Evolutionary conservation across 2,797 vertebrate genomes (phyloP).

Genomic region (Lithobates pipiens): DNA sequence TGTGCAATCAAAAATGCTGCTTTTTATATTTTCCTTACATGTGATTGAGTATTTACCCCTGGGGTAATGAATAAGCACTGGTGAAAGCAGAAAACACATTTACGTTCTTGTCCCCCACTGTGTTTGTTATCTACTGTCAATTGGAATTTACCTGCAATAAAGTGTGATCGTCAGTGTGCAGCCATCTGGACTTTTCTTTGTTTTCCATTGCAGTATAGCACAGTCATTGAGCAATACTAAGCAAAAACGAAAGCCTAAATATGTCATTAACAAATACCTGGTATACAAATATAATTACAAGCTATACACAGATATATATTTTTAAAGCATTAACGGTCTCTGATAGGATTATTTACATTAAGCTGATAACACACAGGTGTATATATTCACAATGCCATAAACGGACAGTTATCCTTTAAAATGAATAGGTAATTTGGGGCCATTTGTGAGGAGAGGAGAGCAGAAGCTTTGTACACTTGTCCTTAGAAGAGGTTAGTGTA

Average conservation of each 20-base stretch:
- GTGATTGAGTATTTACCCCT: no score
- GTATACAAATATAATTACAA: not conserved
- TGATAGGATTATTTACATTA: not conserved
- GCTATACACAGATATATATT: not conserved
- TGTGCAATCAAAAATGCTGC: no score
- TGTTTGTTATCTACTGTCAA: no score
- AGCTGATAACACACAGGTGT: not conserved
- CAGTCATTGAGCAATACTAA: no score
- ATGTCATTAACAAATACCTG: not conserved
- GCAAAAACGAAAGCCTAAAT: no score
- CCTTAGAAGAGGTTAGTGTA: not conserved
- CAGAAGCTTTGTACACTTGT: not conserved
- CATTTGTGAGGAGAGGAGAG: not conserved
- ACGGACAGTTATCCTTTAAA: not conserved
- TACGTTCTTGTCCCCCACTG: no score
- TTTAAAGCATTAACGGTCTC: not conserved
- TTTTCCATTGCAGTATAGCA: not conserved
- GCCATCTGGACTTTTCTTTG: no score
- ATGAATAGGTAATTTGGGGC: not conserved
- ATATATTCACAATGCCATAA: not conserved
- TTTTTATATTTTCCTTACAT: no score
- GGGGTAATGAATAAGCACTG: no score
- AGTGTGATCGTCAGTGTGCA: no score
- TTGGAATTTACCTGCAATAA: no score
- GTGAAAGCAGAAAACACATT: no score